Evolutionary conservation across 2,888 invertebrate genomes (phyloP).

Genomic region (Monoplex corrugatus): DNA sequence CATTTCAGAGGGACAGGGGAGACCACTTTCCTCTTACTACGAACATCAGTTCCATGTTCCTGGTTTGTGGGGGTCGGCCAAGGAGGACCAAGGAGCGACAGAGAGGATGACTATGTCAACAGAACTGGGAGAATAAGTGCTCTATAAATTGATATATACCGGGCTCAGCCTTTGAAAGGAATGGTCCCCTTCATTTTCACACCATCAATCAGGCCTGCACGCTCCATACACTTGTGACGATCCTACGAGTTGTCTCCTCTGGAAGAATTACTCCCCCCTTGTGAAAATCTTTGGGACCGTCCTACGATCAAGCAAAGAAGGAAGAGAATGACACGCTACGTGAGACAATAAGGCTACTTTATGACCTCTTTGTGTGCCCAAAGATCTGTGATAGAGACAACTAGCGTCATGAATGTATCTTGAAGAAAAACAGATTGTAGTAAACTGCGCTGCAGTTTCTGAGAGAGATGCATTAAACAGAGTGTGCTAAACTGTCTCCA

Average conservation of each 20-base stretch:
- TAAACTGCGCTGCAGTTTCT: neutral
- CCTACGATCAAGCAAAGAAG: conserved; percentile 32
- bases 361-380: neutral
- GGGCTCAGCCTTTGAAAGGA: conserved; percentile 22
- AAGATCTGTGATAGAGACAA: conserved; percentile 9
- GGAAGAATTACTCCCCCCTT: conserved; percentile 28
- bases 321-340: neutral
- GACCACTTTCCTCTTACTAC: neutral
- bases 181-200: conserved; percentile 26
- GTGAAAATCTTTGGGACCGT: neutral
- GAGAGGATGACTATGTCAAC: conserved; percentile 45
- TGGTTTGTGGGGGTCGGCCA: conserved; percentile 32
- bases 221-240: neutral
- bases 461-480: neutral
- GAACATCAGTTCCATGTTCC: conserved; percentile 38
- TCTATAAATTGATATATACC: conserved; percentile 46
- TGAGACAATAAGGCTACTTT: conserved; percentile 14
- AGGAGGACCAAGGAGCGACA: neutral
- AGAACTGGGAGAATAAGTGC: conserved; percentile 41
- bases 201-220: conserved; percentile 38
- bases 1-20: conserved; percentile 22
- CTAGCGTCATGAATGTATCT: conserved; percentile 20
- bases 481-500: too few species aligned
- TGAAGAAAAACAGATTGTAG: neutral
- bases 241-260: neutral